Base-by-base conservation (phyloP, 2,888 invertebrate species). In the Amorpha juglandis region DNA sequence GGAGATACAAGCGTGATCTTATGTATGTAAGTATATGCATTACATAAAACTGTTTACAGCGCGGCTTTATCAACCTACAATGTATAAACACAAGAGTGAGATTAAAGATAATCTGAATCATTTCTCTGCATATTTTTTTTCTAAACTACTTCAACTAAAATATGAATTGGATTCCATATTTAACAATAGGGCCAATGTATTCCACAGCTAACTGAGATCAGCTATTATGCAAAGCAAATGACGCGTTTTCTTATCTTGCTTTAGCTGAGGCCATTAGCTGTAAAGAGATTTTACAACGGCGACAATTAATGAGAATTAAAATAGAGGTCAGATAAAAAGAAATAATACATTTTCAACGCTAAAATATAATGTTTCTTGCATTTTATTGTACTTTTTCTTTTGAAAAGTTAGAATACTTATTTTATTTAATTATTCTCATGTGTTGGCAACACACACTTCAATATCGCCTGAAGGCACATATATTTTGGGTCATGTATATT, bases 151-250 rank as follows among this genome's bases (percentile, higher is more conserved):
- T 42, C 4, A 45, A 45, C 12, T 53, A 1, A 7, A 21, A 21
- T 27, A 19, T 52, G 12, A 52, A 21, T 27, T 4, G 52, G 27
- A 21, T 27, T 52, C 7, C 11, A 52, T 11, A 51, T 14, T 19
- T 7, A 35, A 38, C 38, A 58, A 58, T 58, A 58, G 58, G 38
- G 38, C 11, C 12, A 53, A 14, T 33, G 19, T 6, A 42, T 19
- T 42, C 35, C 2, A 14, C 3, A 53, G 33, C 35, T 53, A 42
- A 42, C 19, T 58, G 19, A 58, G 42, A 19, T 16, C 55, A 35
- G 55, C 38, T 42, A 42, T 58, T 58, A 58, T 58, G 58, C 58
- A 16, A 58, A 58, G 58, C 58, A 58, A 58, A 58, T 58, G 19
- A 58, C 58, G 58, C 58, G 58, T 58, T 42, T 38, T 58, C 58